Base-by-base conservation (phyloP, 53 echinoderm and acorn worm genomes). In the Mesocentrotus franciscanus region DNA sequence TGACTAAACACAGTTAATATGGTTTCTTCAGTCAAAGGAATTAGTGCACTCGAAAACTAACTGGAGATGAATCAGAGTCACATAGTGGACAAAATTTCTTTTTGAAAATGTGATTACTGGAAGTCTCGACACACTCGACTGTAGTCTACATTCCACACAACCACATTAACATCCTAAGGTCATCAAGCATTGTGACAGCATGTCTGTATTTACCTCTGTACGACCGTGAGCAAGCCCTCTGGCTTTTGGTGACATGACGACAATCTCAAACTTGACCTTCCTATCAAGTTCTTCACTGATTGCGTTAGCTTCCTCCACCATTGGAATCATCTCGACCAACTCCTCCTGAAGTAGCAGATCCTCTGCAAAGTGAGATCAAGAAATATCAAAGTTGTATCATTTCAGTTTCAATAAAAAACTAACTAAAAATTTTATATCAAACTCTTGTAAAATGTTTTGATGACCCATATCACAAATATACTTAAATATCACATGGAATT, bases 261-360 rank as follows among this genome's bases (percentile, higher is more conserved):
- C 96, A 64, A 99, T 97, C 94, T 99, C 99, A 99, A 99, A 99
- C 96, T 98, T 99, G 96, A 98, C 97, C 78, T 98, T 97, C 95
- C 96, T 96, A 93, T 98, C 98, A 22, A 99, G 89, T 72, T 99
- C 99, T 94, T 99, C 99, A 95, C 99, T 99, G 94, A 99, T 98
- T 29, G 98, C 97, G 70, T 99, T 99, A 26, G 99, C 99, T 91
- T 99, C 99, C 92, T 99, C 99, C 33, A 98, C 95, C 62, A 96
- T 84, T 18, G 99, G 99, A 75, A 98, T 97, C 97, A 99, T 95
- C 96, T 99, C 98, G 0, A 99, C 96, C 30, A 98, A 95, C 85
- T 99, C 99, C 95, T 99, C 98, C 56, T 98, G 98, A 34, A 99
- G 93, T 9, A 99, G 79, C 61, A 98, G 74, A 39, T 98, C 98